Evolutionary conservation across 2,888 invertebrate genomes (phyloP).

Genomic region (Chesias legatella): DNA sequence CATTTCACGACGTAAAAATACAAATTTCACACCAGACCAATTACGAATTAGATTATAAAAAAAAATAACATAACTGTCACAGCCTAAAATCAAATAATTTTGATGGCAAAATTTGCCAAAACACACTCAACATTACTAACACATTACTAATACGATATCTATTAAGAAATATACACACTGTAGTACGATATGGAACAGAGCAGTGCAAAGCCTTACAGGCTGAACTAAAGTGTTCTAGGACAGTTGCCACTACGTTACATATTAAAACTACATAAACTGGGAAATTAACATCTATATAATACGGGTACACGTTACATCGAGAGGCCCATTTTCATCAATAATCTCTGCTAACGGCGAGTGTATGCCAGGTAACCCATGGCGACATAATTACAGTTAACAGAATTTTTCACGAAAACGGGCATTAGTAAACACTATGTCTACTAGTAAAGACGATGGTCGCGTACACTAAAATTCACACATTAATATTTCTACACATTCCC

Average conservation of each 20-base stretch:
- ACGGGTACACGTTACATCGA: background rate
- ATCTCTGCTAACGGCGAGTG: background rate
- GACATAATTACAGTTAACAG: too few relatives aligned
- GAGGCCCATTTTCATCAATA: constrained; percentile 3
- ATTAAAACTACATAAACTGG: constrained; percentile 14
- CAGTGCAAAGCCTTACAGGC: constrained; percentile 24
- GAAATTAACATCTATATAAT: constrained; percentile 9
- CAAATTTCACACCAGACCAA: constrained; percentile 18
- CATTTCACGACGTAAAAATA: constrained; percentile 11
- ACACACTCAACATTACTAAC: constrained; percentile 13
- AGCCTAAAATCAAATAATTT: constrained; percentile 69
- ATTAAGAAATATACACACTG: constrained; percentile 32
- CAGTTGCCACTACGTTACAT: constrained; percentile 15
- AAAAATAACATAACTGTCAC: constrained; percentile 65
- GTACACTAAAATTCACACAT: constrained; percentile 5
- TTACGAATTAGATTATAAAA: constrained; percentile 14
- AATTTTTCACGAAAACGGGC: constrained; percentile 1
- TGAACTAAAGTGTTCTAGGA: constrained; percentile 7
- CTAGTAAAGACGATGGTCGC: constrained; percentile 7
- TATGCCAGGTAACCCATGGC: too few relatives aligned
- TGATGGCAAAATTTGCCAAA: constrained; percentile 38
- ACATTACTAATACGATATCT: constrained; percentile 17
- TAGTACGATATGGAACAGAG: constrained; percentile 18
- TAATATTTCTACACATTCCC: constrained; percentile 8
- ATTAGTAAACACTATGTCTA: constrained; percentile 7